Evolutionary conservation across 92 coral and sea anemone species (phyloP).

Genomic region (Nematostella vectensis): DNA sequence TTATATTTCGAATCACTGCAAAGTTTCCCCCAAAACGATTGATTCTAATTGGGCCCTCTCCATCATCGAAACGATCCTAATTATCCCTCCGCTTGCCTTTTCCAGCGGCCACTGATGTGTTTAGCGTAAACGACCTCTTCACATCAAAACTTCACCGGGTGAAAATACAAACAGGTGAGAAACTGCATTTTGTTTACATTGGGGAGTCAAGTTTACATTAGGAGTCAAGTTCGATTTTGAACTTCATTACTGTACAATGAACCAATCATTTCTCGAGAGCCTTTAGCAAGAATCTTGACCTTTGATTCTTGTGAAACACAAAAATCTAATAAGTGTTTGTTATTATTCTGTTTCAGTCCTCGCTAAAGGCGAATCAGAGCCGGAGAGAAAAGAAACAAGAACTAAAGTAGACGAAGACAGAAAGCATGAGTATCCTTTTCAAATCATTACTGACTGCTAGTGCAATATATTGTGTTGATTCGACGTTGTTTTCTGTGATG

Average conservation of each 20-base stretch:
- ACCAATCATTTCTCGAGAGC: too few species aligned
- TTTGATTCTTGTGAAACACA: too few species aligned
- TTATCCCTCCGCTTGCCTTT: neutral
- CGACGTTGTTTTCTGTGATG: neutral
- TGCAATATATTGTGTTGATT: neutral
- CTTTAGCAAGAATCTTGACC: too few species aligned
- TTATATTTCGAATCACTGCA: too few species aligned
- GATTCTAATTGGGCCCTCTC: too few species aligned
- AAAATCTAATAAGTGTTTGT: too few species aligned
- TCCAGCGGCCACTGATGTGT: conserved; percentile 68
- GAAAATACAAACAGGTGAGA: conserved; percentile 92
- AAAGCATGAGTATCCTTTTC: conserved; percentile 97
- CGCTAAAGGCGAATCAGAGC: conserved; percentile 98
- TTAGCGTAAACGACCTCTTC: conserved; percentile 87
- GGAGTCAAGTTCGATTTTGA: too few species aligned
- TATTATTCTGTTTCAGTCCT: conserved; percentile 49
- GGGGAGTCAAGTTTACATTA: too few species aligned
- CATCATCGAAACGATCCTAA: too few species aligned
- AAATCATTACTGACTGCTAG: neutral
- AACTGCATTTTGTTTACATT: neutral
- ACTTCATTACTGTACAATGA: too few species aligned
- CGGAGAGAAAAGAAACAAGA: conserved; percentile 93
- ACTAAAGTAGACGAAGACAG: conserved; percentile 97
- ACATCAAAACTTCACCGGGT: conserved; percentile 95
- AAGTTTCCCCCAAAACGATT: too few species aligned